Evolutionary conservation across 2,113 vertebrate genomes (phyloP), one percentile per base, ranked within the genome.

Genomic region (Elanoides forficatus): DNA sequence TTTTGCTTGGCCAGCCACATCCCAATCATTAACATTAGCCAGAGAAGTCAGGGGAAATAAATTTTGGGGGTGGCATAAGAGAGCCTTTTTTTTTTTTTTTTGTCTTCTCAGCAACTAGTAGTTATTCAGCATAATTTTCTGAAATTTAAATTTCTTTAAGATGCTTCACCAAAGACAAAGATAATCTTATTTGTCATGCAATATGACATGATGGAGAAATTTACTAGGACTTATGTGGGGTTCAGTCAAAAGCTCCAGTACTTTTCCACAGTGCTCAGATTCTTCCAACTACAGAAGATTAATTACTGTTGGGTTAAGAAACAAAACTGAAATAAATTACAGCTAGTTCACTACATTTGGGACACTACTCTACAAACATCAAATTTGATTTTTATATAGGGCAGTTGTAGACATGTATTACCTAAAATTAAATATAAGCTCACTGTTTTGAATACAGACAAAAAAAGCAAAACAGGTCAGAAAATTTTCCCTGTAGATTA

Each of bases 191-290:
- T 75, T 58, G 11, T 27, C 42, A 83, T 15, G 19, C n/a, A n/a
- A 9, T 34, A 45, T 7, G 2, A 42, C 42, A 13, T 38, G 48
- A 58, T 12, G 45, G 17, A 38, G 10, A 74, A 13, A 40, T 60
- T 45, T 50, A n/a, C 9, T 58, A 65, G 23, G 15, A 53, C 7
- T 65, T 82, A 73, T 0, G 1, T 5, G 5, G 11, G 7, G 23
- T 65, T 66, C 53, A 55, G 48, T 52, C n/a, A 65, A 79, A 82
- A 90, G 52, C 27, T 60, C 38, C 18, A 60, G 56, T 36, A 70
- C 12, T 63, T 74, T 79, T 79, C 48, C 60, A 62, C 7, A 53
- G 16, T 19, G 17, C 26, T 38, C 21, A 21, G 27, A 32, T 87
- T 63, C 56, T 81, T 79, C 45, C 40, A 82, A 11, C 9, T 13